Conservation (phyloP, 2,113 vertebrate genomes). For the Hippoglossus stenolepis region DNA sequence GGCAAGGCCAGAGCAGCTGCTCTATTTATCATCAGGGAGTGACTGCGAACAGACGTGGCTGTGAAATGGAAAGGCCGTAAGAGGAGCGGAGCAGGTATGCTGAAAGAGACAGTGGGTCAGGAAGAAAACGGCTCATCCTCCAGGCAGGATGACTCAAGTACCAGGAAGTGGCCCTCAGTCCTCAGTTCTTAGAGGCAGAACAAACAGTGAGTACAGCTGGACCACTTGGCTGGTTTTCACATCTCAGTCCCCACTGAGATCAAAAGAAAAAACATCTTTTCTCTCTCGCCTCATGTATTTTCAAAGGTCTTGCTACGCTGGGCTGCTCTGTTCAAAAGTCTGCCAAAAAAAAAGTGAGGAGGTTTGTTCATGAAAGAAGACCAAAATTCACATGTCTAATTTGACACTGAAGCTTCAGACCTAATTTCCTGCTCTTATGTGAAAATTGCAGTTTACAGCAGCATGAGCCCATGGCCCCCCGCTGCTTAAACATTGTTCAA, state of each 20-base stretch:
- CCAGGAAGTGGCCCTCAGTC: slow-evolving; percentile 55
- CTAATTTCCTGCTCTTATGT: slow-evolving; percentile 73
- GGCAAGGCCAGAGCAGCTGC: slow-evolving; percentile 64
- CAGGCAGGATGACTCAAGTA: slow-evolving; percentile 53
- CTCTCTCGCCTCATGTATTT: slow-evolving; percentile 36
- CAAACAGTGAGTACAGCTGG: slow-evolving; percentile 61
- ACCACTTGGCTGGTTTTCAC: slow-evolving; percentile 53
- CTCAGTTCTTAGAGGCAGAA: slow-evolving; percentile 51
- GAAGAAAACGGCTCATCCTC: slow-evolving; percentile 40
- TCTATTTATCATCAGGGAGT: slow-evolving; percentile 57
- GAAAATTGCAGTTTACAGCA: slow-evolving; percentile 70
- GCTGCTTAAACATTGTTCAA: slow-evolving; percentile 73
- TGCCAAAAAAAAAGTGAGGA: slow-evolving; percentile 27
- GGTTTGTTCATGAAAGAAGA: slow-evolving; percentile 32
- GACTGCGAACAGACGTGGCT: slow-evolving; percentile 52
- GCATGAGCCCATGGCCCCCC: slow-evolving; percentile 61
- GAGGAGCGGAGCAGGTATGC: slow-evolving; percentile 54
- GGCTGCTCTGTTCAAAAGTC: slow-evolving; percentile 41
- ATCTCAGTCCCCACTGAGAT: slow-evolving; percentile 53
- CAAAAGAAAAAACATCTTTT: slow-evolving; percentile 47
- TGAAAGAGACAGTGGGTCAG: slow-evolving; percentile 39
- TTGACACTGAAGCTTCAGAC: slow-evolving; percentile 59
- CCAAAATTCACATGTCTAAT: slow-evolving; percentile 58
- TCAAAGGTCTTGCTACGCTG: slow-evolving; percentile 28
- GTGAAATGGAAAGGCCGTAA: slow-evolving; percentile 58